Evolutionary conservation across 2,888 invertebrate species (phyloP), one percentile per base, ranked within the genome.

Genomic region (Aspidapion aeneum): DNA sequence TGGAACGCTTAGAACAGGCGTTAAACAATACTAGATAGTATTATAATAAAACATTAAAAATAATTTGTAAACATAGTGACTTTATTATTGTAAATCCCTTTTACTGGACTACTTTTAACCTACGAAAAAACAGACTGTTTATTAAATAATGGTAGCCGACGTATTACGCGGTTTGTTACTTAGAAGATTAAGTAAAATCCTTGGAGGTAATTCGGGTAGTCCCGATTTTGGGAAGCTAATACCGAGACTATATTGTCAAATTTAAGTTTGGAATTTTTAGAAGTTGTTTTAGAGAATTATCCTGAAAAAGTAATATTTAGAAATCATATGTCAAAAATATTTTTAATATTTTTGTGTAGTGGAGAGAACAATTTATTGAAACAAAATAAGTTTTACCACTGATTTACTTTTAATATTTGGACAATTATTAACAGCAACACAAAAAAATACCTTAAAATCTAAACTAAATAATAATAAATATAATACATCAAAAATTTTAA

Each of bases 101-200:
- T n/a, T n/a, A n/a, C n/a, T n/a, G n/a, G n/a, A n/a, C n/a, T n/a
- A n/a, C n/a, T n/a, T n/a, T n/a, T n/a, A n/a, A n/a, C n/a, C n/a
- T n/a, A n/a, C n/a, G n/a, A n/a, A n/a, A n/a, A n/a, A n/a, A n/a
- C n/a, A n/a, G 74, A 70, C 54, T 71, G 17, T 68, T 80, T 20
- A 67, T 80, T 2, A 73, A 74, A 56, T 54, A 66, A n/a, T 80
- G 79, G 79, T 67, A 78, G 21, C 62, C 66, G 17, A 74, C 73
- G 63, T 80, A 78, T 66, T 64, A 76, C 62, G 65, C 70, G 17
- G 65, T 68, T 2, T 79, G 79, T 63, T 72, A 75, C 56, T 68
- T 72, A 55, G 60, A 69, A 0, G 79, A 80, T 56, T 67, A 79
- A 18, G 70, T 71, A 21, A 54, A 62, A 12, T 66, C 76, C 3